Evolutionary conservation across 2,797 vertebrate genomes (phyloP), one percentile per base, ranked within the genome.

Genomic region (Sarcophilus harrisii): DNA sequence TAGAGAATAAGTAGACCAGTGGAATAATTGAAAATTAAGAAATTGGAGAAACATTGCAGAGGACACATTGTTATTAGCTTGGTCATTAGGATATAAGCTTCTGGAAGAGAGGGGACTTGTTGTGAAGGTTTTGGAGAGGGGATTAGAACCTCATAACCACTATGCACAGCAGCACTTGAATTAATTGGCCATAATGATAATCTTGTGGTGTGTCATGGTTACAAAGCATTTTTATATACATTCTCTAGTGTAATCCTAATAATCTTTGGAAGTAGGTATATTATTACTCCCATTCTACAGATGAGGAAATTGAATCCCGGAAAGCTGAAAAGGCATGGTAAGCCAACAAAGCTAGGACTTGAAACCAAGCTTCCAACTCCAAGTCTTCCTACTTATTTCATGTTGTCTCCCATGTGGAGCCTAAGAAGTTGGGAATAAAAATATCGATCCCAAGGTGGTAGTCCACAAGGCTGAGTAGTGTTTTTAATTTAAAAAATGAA

Each of bases 11-110:
- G 11, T 90, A 52, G 92, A 81, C 52, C 54, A 54, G 62, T 38
- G 32, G 13, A 60, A n/a, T 94, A 94, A 57, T 87, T 60, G 13
- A 91, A 45, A 24, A 45, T 96, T 38, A 81, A 89, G 62, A 93
- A 45, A 58, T 38, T 90, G 45, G 94, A 92, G 52, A 95, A 54
- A 89, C 62, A 1, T 89, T 27, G 45, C 49, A 21, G 87, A 94
- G 45, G 49, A 54, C 5, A 16, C 18, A 92, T 92, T 62, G 29
- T 60, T 55, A 27, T 91, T 58, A 73, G 66, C 1, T 38, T 73
- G 73, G 9, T 27, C 21, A 10, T 45, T 24, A 81, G 73, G 18
- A 81, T 38, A 28, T 81, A 10, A 45, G n/a, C 6, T 38, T 45
- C 73, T 45, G 73, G 73, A 81, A 38, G 18, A 8, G 21, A 24